These are phyloP conservation scores for Cheumatopsyche charites DNA, from an alignment of 1,140 invertebrate species.

Conservation along the genomic window DNA sequence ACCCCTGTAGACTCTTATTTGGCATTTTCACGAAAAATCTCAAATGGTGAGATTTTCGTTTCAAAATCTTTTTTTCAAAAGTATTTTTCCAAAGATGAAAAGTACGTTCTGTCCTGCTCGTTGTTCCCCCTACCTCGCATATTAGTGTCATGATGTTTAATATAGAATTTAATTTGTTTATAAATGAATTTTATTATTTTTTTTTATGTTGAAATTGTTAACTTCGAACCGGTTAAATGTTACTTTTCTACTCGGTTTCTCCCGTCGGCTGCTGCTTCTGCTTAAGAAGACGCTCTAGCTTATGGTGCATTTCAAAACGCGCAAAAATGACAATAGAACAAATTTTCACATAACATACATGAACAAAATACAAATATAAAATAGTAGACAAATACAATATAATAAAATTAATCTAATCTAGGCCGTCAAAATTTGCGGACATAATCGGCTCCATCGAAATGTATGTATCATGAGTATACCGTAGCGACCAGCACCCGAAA, in stretches of 20 bases:
- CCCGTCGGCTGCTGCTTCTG: constrained; percentile 43
- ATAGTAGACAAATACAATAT: too few species aligned
- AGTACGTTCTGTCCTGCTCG: constrained; percentile 5
- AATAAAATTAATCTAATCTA: too few species aligned
- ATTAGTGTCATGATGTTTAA: constrained; percentile 26
- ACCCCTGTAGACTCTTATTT: constrained; percentile 8
- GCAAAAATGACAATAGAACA: too few species aligned
- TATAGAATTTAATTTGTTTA: not conserved
- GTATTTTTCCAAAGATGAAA: constrained; percentile 6
- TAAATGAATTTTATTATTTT: constrained; percentile 2
- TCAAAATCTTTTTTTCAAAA: not conserved
- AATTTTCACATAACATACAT: too few species aligned
- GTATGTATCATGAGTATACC: constrained; percentile 4
- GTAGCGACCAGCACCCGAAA: not conserved
- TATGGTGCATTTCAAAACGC: constrained; percentile 24
- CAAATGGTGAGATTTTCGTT: not conserved
- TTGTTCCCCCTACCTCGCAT: constrained; percentile 12
- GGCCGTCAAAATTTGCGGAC: constrained; percentile 11
- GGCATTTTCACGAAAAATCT: not conserved
- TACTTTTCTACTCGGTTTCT: constrained; percentile 49
- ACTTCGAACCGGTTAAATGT: constrained; percentile 29
- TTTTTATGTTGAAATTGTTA: constrained; percentile 31
- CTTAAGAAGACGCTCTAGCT: constrained; percentile 36
- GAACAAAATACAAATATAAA: too few species aligned
- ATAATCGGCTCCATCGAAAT: not conserved